Evolutionary conservation across 2,888 invertebrate species (phyloP), one percentile per base, ranked within the genome.

Genomic region (Clistopyga incitator): DNA sequence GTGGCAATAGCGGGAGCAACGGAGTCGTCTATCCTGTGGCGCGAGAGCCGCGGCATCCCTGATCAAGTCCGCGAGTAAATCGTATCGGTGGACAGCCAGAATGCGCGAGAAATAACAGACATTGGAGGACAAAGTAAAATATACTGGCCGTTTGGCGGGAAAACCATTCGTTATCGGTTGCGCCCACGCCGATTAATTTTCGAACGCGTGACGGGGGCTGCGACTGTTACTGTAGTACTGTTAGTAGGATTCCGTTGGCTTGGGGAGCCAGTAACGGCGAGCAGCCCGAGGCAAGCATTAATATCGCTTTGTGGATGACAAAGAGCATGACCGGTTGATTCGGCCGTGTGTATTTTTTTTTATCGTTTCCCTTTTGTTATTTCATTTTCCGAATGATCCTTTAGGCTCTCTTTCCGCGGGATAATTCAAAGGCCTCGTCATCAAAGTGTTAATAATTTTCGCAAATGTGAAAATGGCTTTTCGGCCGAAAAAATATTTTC

Each of bases 131-230:
- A 89, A 90, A 90, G 89, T 90, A 90, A 90, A 90, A 90, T 90
- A 90, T 90, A 90, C 88, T 88, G 90, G 88, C 88, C 88, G 90
- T 89, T 90, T 87, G 89, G 87, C 87, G 87, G 87, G 87, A 88
- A 87, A 88, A 87, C 89, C 89, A 90, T 90, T 90, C 89, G 90
- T 90, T 90, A 90, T 90, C 90, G 89, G 89, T 87, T 89, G 89
- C 89, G 86, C 88, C 89, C 89, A 90, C 88, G 88, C 90, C 90
- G 89, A 90, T 90, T 90, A 90, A 90, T 90, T 90, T 89, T 90
- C 90, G 86, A 86, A 88, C 87, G 88, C 85, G 88, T 87, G 89
- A 89, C 87, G 86, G 87, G 84, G 86, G 34, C n/a, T 61, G 59
- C 34, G 29, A 29, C n/a, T 34, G 59, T 15, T 34, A n/a, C 59